Evolutionary conservation across 1,140 invertebrate genomes (phyloP).

Genomic region (Rhagoletis zephyria): DNA sequence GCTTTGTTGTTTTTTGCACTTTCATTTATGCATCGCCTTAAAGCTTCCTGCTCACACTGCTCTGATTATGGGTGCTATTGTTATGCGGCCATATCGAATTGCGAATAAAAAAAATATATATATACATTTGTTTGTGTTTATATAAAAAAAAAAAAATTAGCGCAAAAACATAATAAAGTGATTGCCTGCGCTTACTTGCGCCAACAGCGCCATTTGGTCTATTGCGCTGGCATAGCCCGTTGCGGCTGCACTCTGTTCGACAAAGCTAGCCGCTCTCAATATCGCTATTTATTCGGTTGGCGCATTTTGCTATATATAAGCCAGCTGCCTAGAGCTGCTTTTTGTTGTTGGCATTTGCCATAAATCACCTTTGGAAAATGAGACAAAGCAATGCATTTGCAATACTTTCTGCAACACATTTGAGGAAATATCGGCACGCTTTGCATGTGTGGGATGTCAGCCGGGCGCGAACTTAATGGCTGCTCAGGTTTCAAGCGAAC

Average conservation of each 20-base stretch:
- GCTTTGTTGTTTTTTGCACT: neutral
- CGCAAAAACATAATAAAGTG: neutral
- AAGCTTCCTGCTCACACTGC: neutral
- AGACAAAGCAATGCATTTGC: no score
- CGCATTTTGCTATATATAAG: no score
- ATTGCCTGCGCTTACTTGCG: neutral
- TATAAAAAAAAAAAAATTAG: neutral
- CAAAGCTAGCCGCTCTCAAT: neutral
- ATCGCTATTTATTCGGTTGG: neutral
- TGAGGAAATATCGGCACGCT: no score
- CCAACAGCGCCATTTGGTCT: neutral
- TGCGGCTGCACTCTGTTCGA: neutral
- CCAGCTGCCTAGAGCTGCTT: no score
- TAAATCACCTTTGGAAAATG: no score
- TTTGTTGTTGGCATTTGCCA: no score
- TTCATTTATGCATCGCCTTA: neutral
- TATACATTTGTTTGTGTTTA: neutral
- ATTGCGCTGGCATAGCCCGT: neutral
- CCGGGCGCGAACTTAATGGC: no score
- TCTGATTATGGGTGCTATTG: neutral
- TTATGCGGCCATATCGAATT: neutral
- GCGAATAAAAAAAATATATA: neutral
- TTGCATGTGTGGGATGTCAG: no score
- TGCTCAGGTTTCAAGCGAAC: no score
- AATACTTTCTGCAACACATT: no score